phyloP scores from a whole-genome alignment of 35 echinoderm and acorn worm genomes.

The Ophiothrix spiculata region DNA sequence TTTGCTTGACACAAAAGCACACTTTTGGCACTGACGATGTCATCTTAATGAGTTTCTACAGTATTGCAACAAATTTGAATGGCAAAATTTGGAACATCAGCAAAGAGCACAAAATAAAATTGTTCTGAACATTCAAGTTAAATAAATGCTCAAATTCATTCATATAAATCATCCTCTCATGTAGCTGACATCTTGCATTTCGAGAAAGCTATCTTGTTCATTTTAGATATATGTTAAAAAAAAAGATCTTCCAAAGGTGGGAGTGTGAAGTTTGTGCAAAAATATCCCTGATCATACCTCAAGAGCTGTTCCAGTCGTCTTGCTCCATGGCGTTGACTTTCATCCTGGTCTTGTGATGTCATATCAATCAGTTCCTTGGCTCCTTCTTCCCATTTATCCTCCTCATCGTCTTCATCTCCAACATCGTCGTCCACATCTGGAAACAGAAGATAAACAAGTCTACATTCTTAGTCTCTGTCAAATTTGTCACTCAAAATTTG shows the following conservation, averaged over 20 bases:
- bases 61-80: too few species aligned
- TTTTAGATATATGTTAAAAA: too few species aligned
- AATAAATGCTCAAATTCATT: neutral
- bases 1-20: too few species aligned
- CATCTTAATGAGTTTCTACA: too few species aligned
- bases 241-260: too few species aligned
- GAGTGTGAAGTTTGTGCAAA: too few species aligned
- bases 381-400: constrained; percentile 79
- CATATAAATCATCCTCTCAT: neutral
- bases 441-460: constrained; percentile 1
- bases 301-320: constrained; percentile 73
- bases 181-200: neutral
- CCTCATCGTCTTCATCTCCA: constrained; percentile 80
- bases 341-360: constrained; percentile 47
- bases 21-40: too few species aligned
- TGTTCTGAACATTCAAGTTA: too few species aligned
- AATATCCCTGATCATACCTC: too few species aligned
- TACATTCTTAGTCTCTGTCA: neutral
- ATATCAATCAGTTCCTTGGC: constrained; percentile 88
- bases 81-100: too few species aligned
- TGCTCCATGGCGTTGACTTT: constrained; percentile 86
- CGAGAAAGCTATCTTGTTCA: too few species aligned
- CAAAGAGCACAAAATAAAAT: too few species aligned
- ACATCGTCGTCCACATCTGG: constrained; percentile 84
- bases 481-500: neutral